Evolutionary conservation across 2,888 invertebrate species (phyloP).

Genomic region (Lottia gigantea): DNA sequence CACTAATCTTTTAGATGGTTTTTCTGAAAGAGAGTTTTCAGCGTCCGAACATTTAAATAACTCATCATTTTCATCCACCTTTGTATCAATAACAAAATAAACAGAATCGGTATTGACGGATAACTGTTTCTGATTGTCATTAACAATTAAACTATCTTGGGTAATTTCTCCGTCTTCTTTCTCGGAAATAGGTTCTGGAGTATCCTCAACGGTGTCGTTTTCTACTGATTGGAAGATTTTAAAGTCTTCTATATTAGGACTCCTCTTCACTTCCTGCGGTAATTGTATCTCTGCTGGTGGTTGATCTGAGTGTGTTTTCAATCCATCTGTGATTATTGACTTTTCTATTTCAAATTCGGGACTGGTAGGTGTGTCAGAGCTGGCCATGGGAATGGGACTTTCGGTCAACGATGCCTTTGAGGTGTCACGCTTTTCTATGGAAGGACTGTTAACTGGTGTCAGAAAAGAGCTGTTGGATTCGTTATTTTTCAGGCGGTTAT

Average conservation of each 20-base stretch:
- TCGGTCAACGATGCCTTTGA: too few relatives aligned
- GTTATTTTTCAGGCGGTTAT: too few relatives aligned
- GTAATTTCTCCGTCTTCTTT: slow-evolving; percentile 7
- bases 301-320: too few relatives aligned
- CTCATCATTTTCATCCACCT: background rate
- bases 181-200: background rate
- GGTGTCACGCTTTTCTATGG: too few relatives aligned
- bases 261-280: background rate
- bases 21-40: background rate
- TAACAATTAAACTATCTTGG: background rate
- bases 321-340: too few relatives aligned
- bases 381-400: too few relatives aligned
- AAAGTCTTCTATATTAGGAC: background rate
- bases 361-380: too few relatives aligned
- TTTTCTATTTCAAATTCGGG: too few relatives aligned
- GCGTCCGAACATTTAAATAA: background rate
- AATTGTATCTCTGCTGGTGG: too few relatives aligned
- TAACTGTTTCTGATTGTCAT: background rate
- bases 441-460: too few relatives aligned
- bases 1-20: background rate
- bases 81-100: background rate
- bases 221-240: background rate
- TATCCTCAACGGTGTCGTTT: background rate
- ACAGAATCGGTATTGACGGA: background rate
- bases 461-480: too few relatives aligned